Conservation (phyloP, 2,113 vertebrate genomes). For the Archocentrus centrarchus region DNA sequence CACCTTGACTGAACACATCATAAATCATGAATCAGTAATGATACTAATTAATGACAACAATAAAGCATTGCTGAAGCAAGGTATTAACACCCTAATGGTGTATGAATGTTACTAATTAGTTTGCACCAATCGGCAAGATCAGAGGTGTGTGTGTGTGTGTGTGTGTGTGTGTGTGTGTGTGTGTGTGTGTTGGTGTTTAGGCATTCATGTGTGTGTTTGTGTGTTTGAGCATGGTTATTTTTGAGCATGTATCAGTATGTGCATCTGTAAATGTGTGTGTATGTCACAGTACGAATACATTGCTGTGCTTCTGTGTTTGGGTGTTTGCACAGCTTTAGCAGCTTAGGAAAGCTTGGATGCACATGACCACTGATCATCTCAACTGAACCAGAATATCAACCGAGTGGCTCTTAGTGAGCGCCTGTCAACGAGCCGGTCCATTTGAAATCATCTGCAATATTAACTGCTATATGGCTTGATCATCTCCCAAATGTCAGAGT, state of each 20-base stretch:
- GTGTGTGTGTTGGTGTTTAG: background rate
- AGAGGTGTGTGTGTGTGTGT: slow-evolving; percentile 30
- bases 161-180: slow-evolving; percentile 31
- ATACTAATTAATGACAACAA: slow-evolving; percentile 69
- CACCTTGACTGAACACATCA: slow-evolving; percentile 62
- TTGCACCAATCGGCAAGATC: slow-evolving; percentile 53
- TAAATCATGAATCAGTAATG: slow-evolving; percentile 61
- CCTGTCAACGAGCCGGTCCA: slow-evolving; percentile 31
- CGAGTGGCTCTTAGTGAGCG: slow-evolving; percentile 12
- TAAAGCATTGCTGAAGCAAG: slow-evolving; percentile 61
- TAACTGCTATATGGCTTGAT: slow-evolving; percentile 41
- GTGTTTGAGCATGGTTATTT: background rate
- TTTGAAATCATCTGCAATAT: slow-evolving; percentile 38
- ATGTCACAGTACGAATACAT: background rate
- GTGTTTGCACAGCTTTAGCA: slow-evolving; percentile 65
- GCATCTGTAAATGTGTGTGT: slow-evolving; percentile 5
- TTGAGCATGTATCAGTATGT: background rate
- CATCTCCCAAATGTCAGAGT: slow-evolving; percentile 41
- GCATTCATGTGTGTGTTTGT: background rate
- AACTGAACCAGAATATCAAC: slow-evolving; percentile 29
- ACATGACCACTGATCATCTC: slow-evolving; percentile 55
- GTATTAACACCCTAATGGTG: slow-evolving; percentile 73
- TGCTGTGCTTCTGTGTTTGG: slow-evolving; percentile 13
- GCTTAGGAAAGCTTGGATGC: slow-evolving; percentile 59
- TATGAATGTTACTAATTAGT: slow-evolving; percentile 72